Base-by-base conservation (phyloP, 2,113 vertebrate genomes). In the Callipepla squamata region DNA sequence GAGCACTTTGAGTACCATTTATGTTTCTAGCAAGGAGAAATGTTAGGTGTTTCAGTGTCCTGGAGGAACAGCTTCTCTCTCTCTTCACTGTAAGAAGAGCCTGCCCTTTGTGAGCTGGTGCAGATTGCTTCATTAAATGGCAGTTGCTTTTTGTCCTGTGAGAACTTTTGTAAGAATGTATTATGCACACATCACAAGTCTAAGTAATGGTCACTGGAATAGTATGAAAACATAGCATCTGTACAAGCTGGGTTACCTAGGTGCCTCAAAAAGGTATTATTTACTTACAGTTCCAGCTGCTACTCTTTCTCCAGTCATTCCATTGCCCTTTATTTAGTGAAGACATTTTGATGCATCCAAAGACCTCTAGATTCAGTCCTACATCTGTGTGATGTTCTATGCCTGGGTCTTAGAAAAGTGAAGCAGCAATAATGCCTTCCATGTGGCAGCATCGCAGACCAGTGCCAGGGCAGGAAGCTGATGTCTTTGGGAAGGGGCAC, bases 1-100 rank as follows among this genome's bases (percentile, higher is more conserved):
- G 83, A 92, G 59, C 28, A 50, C 40, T 48, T 59, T 45, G 65
- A 84, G 38, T 92, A 84, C 7, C n/a, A 65, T 93, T 94, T 79
- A 19, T 93, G 22, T 69, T 87, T 59, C 78, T 73, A 62, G 50
- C 19, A 67, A 80, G 78, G 34, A 85, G 53, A 75, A 82, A 48
- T 44, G 53, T 51, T 89, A 68, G 23, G n/a, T 83, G 30, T 51
- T 93, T 91, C 48, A 81, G 40, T 47, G 38, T 89, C 7, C 76
- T 89, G 47, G n/a, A 82, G 48, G 78, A 95, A 36, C 34, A 85
- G 47, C 42, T 69, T 79, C 30, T 47, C 30, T 59, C 68, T 53
- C 26, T 36, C n/a, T 67, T 78, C 45, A 30, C 40, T 66, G 9
- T 82, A 76, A 88, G 0, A 5, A 67, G 20, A 44, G 36, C 28